Percentiles rank a stretch among this genome's conserved stretches.
Conservation (phyloP, 2,113 vertebrate genomes). For the Platichthys stellatus region DNA sequence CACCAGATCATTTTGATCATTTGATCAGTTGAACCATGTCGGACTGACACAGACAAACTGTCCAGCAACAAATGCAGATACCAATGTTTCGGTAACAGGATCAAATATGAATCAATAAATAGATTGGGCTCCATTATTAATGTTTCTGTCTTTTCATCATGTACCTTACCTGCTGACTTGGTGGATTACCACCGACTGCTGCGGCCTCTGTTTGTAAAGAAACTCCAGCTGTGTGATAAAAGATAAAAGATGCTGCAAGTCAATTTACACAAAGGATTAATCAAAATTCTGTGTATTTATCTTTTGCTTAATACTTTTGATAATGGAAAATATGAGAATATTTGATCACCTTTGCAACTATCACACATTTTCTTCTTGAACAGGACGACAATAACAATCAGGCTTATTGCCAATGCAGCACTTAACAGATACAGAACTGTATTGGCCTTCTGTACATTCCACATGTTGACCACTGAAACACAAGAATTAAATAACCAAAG, state of each 20-base stretch:
- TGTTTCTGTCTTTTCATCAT: not conserved
- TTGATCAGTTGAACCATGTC: too few relatives aligned
- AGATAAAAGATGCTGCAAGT: too few relatives aligned
- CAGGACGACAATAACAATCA: conserved; percentile 16
- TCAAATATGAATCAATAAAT: too few relatives aligned
- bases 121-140: too few relatives aligned
- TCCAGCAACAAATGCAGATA: too few relatives aligned
- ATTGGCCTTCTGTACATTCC: not conserved
- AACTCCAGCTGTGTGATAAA: not conserved
- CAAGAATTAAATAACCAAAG: too few relatives aligned
- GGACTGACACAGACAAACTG: too few relatives aligned
- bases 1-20: too few relatives aligned
- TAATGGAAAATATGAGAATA: not conserved
- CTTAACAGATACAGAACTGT: not conserved
- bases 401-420: conserved; percentile 3
- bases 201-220: not conserved
- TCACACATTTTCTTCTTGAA: conserved; percentile 1
- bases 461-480: conserved; percentile 15
- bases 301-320: too few relatives aligned
- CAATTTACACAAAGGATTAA: not conserved
- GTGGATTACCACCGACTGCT: not conserved
- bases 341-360: conserved; percentile 15
- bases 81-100: too few relatives aligned
- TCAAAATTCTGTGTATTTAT: too few relatives aligned
- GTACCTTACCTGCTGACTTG: not conserved